Evolutionary conservation across 2,113 vertebrate genomes (phyloP), one percentile per base, ranked within the genome.

Genomic region (Vireo altiloquus): DNA sequence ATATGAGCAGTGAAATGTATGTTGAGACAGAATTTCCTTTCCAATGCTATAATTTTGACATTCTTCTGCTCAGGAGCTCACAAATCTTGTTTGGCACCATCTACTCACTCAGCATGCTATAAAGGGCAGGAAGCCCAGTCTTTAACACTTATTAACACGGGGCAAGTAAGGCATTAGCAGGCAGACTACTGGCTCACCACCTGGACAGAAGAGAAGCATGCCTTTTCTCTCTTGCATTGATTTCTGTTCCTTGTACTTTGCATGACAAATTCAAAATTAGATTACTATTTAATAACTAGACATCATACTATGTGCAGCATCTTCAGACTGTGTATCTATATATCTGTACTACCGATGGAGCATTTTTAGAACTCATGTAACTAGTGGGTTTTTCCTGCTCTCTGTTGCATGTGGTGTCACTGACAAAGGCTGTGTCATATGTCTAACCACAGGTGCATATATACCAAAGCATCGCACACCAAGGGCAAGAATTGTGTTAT

Each of bases 51-150:
- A 13, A 49, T 30, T 85, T 47, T 5, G 2, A 47, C 68, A 56
- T 65, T 54, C 35, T n/a, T 81, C 83, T 89, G 31, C 66, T 78
- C 42, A 52, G 65, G 79, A 84, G 46, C 33, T 76, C 90, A 27
- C n/a, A 60, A 81, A 54, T 75, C 87, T 81, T 59, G 28, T 50
- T 91, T 89, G 87, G 87, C 91, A 91, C 59, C 39, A 31, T 33
- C 63, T 75, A 49, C 39, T 86, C 79, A 37, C 75, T 87, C 74
- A 68, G 54, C 82, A 80, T 1, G 0, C 64, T 60, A 66, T 86
- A 90, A 95, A 92, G 49, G 31, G 69, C 70, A 90, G 83, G 92
- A 92, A 95, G 76, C 63, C 13, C 35, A 56, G 46, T 86, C 63
- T 81, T 95, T 90, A 93, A 93, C 74, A 81, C 69, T 72, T 81